phyloP scores from a whole-genome alignment of 2,797 vertebrate species.

The Paramormyrops hopkinsi region DNA sequence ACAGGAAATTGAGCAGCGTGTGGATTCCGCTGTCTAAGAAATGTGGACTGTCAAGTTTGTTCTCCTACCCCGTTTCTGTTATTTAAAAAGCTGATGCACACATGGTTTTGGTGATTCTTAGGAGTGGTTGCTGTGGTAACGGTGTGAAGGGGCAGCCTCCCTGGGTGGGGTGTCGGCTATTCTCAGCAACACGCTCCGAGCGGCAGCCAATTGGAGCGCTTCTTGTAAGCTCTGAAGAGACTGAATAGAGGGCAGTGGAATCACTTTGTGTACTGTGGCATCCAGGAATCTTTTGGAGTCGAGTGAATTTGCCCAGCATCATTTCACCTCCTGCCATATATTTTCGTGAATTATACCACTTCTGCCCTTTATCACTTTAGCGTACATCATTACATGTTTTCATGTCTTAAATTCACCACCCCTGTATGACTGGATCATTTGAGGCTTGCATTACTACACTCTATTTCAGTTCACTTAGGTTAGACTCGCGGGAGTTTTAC shows the following conservation, averaged over 20 bases:
- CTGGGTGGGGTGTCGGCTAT: constrained; percentile 25
- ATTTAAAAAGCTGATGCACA: constrained; percentile 17
- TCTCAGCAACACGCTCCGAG: constrained; percentile 18
- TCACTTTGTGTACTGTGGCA: constrained; percentile 11
- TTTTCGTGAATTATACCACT: not conserved
- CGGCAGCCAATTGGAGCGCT: constrained; percentile 29
- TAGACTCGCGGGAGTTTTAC: not conserved
- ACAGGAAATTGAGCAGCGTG: not conserved
- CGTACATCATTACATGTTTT: not conserved
- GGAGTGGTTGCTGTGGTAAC: constrained; percentile 39
- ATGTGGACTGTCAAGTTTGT: not conserved
- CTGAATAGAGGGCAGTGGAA: constrained; percentile 28
- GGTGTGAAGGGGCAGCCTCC: constrained; percentile 29
- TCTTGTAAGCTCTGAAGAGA: not conserved
- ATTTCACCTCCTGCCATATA: not conserved
- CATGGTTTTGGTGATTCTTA: constrained; percentile 31
- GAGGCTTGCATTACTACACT: not conserved
- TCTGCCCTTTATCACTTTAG: not conserved
- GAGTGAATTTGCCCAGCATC: not conserved
- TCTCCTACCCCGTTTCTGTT: not conserved
- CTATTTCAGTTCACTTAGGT: not conserved
- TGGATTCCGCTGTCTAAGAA: not conserved
- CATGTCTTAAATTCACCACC: not conserved
- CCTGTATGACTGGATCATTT: not conserved
- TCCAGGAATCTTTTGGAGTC: not conserved